Percentiles rank a stretch among this genome's conserved stretches.
phyloP scores from a whole-genome alignment of 2,888 invertebrate genomes.

The Phyto melanocephala region DNA sequence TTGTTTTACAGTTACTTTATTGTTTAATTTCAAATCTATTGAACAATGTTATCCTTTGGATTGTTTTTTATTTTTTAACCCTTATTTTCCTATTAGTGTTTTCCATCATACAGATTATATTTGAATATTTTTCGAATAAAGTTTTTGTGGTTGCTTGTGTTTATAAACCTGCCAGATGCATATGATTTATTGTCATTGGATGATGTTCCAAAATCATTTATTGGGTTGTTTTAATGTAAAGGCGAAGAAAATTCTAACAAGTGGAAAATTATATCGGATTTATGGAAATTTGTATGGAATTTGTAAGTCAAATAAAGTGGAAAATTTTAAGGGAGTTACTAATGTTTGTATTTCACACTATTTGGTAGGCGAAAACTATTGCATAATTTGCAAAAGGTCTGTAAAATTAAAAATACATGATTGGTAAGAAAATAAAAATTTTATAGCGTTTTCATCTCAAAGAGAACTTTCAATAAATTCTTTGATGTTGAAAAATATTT shows the following conservation, averaged over 20 bases:
- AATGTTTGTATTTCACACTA: too few relatives aligned
- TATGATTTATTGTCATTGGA: conserved; percentile 59
- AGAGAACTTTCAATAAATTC: too few relatives aligned
- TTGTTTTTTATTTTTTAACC: conserved; percentile 37
- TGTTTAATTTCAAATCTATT: conserved; percentile 32
- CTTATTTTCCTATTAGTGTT: conserved; percentile 34
- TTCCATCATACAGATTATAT: conserved; percentile 39
- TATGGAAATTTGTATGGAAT: conserved; percentile 26
- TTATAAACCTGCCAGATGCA: conserved; percentile 55
- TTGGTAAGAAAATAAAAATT: too few relatives aligned
- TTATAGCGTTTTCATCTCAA: too few relatives aligned
- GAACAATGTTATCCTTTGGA: background rate
- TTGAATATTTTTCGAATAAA: background rate
- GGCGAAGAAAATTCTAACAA: conserved; percentile 28
- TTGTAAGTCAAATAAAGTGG: background rate
- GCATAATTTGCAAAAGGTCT: too few relatives aligned
- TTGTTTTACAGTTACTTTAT: conserved; percentile 30
- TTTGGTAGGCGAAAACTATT: too few relatives aligned
- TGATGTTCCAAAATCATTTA: conserved; percentile 30
- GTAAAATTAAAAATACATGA: too few relatives aligned
- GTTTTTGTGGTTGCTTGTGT: background rate
- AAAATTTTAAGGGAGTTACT: background rate
- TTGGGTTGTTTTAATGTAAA: background rate
- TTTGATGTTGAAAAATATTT: too few relatives aligned
- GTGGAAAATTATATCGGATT: conserved; percentile 46